These are phyloP conservation scores for Nineta flava DNA, from an alignment of 2,888 invertebrate genomes.

Conservation along the genomic window DNA sequence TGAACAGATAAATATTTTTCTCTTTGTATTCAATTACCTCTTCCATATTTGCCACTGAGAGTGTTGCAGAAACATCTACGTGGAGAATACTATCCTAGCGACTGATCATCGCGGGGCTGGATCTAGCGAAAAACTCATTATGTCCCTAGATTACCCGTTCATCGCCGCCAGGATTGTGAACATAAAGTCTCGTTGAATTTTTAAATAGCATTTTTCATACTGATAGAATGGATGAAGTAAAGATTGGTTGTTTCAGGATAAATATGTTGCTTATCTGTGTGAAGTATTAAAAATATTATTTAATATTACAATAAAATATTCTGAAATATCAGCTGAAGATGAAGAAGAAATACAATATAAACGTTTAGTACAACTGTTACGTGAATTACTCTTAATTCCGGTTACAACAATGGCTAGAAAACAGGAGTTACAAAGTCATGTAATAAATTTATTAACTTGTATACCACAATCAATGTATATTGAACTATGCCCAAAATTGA, in stretches of 20 bases:
- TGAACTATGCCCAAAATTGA: constrained; percentile 45
- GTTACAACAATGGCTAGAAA: constrained; percentile 40
- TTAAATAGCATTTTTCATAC: too few species aligned
- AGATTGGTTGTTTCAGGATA: constrained; percentile 33
- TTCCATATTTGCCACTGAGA: too few species aligned
- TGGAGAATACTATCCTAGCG: too few species aligned
- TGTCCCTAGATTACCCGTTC: too few species aligned
- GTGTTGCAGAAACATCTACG: too few species aligned
- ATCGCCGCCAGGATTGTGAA: too few species aligned
- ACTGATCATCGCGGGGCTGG: too few species aligned
- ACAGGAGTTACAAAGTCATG: constrained; percentile 58
- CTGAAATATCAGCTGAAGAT: constrained; percentile 30
- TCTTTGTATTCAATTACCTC: too few species aligned
- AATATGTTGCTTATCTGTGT: constrained; percentile 45
- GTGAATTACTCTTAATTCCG: constrained; percentile 47
- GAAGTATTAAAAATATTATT: constrained; percentile 67
- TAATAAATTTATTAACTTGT: constrained; percentile 70
- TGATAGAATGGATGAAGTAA: too few species aligned
- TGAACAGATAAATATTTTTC: too few species aligned
- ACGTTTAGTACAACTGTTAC: constrained; percentile 53
- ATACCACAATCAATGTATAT: constrained; percentile 61
- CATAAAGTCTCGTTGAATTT: too few species aligned
- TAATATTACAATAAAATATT: constrained; percentile 46
- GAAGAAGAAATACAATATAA: constrained; percentile 56
- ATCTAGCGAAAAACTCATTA: too few species aligned